phyloP scores from a whole-genome alignment of 2,113 vertebrate species.

The Ophiodon elongatus region DNA sequence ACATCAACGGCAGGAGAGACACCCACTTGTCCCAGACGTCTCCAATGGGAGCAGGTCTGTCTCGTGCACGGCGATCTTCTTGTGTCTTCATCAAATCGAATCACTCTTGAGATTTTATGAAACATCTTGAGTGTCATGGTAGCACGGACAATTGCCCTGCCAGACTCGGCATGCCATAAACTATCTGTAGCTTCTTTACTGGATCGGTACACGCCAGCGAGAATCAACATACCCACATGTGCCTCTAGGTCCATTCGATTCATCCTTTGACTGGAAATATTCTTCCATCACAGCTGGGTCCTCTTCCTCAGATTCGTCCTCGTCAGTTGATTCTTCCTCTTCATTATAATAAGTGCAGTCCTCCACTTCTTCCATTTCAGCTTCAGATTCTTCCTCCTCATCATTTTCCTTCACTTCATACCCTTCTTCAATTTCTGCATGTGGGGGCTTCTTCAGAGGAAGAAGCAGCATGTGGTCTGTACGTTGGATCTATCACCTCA shows the following conservation, averaged over 20 bases:
- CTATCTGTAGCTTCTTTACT: background rate
- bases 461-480: too few species aligned
- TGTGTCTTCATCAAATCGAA: too few species aligned
- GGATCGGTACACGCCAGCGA: background rate
- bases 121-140: too few species aligned
- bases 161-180: background rate
- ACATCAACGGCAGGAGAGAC: too few species aligned
- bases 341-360: background rate
- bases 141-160: too few species aligned
- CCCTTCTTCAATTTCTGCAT: background rate
- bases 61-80: too few species aligned
- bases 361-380: background rate
- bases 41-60: too few species aligned
- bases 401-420: too few species aligned
- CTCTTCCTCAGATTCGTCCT: background rate
- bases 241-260: background rate
- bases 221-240: background rate
- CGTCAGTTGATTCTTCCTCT: background rate
- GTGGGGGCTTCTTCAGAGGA: too few species aligned
- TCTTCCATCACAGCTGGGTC: background rate
- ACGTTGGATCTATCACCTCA: too few species aligned
- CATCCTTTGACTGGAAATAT: conserved; percentile 2
- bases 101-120: too few species aligned
- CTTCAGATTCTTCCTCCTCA: background rate
- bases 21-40: too few species aligned